Evolutionary conservation across 2,797 vertebrate species (phyloP), one percentile per base, ranked within the genome.

Genomic region (Cichlasoma orientale): DNA sequence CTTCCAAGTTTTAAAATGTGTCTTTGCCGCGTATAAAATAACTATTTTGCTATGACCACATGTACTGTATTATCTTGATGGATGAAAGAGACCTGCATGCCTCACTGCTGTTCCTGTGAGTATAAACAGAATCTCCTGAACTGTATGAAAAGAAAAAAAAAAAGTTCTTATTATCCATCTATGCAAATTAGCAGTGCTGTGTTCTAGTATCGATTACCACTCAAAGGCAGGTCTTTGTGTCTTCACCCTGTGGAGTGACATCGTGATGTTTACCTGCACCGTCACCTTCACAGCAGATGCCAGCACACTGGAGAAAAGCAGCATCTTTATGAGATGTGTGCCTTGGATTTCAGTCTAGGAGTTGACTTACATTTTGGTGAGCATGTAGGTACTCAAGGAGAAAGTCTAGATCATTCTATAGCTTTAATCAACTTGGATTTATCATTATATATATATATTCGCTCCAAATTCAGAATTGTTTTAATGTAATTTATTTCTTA

Each of bases 251-350:
- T 44, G 50, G 29, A 79, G 66, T 11, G 29, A 56, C 53, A 41
- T 44, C 0, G 57, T 68, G 53, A 71, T 25, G 54, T 78, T 86
- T 66, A 85, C 59, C 29, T 75, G 69, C 82, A 76, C 71, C 41
- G 44, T 59, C 41, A 52, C 68, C 54, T 56, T 38, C 78, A 44
- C 58, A 38, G 77, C 50, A 75, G 78, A 50, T 63, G 53, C 58
- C 61, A 54, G n/a, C 77, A 73, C 52, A 77, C 44, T 66, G 75
- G 78, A 83, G 80, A 82, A 52, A 82, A 83, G 89, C 85, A 86
- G 82, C 88, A 86, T 93, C 87, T 87, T 78, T 36, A 53, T 33
- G 50, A 88, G 91, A 87, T 89, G 88, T 77, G 90, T 93, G 90
- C 88, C 90, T 93, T 90, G 78, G 74, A 72, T 74, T 86, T 78